Evolutionary conservation across 2,888 invertebrate genomes (phyloP), one percentile per base, ranked within the genome.

Genomic region (Coelopa pilipes): DNA sequence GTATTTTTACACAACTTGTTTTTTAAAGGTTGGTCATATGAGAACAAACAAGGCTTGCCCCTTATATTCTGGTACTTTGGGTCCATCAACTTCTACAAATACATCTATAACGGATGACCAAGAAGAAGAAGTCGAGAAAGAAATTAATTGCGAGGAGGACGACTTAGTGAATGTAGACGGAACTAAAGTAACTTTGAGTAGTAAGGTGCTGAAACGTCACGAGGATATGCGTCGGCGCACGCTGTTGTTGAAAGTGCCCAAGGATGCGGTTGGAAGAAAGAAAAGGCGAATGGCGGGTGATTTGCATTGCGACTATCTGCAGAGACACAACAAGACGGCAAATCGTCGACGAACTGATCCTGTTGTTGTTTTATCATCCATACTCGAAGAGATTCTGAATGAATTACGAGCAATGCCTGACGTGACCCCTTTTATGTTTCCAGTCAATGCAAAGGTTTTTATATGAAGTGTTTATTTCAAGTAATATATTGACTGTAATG

Each of bases 31-130:
- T 76, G 87, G 87, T 46, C 88, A 88, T 70, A 88, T 87, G 87
- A 82, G 98, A 72, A 99, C 99, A 0, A 99, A 99, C 89, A 98
- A 98, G 86, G 96, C 98, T 13, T 99, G 99, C 87, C 99, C 98
- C 0, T 88, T 96, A 68, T 99, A 98, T 87, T 95, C 95, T 75
- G 93, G 93, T 74, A 88, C 89, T 17, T 86, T 83, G 74, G 90
- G 90, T 65, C 89, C 89, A 19, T 86, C 90, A 5, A 90, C 91
- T 13, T 90, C 92, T 0, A 90, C 93, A 57, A 92, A 91, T 80
- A 92, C 92, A 2, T 91, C 93, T 0, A 89, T 93, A 88, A 93
- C 93, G 0, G 96, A 96, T 81, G 94, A 95, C 81, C 92, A 95
- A 81, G 94, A 94, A 79, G 93, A 93, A 74, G 93, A 93, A 80